These are phyloP conservation scores for Sebastes alutus DNA, from an alignment of 2,797 vertebrate genomes.

Conservation along the genomic window DNA sequence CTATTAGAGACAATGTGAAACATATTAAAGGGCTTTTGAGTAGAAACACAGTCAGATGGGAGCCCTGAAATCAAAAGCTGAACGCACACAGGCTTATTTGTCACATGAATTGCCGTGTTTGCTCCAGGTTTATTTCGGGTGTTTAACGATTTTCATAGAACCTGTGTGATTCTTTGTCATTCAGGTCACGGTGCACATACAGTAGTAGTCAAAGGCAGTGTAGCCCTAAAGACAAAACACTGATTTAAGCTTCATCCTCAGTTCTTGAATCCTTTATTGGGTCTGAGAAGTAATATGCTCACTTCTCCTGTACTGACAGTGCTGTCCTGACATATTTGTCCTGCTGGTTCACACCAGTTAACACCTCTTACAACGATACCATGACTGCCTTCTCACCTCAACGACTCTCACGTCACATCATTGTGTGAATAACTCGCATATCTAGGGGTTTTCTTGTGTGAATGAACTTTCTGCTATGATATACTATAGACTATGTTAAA, in stretches of 20 bases:
- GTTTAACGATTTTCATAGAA: not conserved
- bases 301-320: not conserved
- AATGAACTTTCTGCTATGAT: not conserved
- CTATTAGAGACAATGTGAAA: slow-evolving; percentile 17
- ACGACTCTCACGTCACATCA: not conserved
- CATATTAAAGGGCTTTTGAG: slow-evolving; percentile 2
- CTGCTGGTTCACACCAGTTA: slow-evolving; percentile 6
- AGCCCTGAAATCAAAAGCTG: not conserved
- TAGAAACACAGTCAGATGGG: not conserved
- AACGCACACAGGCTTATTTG: not conserved
- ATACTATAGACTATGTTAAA: not conserved
- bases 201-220: not conserved
- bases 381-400: not conserved
- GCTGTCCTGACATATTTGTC: not conserved
- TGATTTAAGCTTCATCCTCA: not conserved
- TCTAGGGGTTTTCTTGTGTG: not conserved
- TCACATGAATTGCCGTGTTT: not conserved
- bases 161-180: not conserved
- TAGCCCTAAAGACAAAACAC: not conserved
- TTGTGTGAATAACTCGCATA: not conserved
- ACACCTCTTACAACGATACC: not conserved
- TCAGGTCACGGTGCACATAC: not conserved
- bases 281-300: not conserved
- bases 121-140: not conserved
- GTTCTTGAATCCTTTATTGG: not conserved